Conservation (phyloP, 2,113 vertebrate species). For the Sebastes schlegelii region DNA sequence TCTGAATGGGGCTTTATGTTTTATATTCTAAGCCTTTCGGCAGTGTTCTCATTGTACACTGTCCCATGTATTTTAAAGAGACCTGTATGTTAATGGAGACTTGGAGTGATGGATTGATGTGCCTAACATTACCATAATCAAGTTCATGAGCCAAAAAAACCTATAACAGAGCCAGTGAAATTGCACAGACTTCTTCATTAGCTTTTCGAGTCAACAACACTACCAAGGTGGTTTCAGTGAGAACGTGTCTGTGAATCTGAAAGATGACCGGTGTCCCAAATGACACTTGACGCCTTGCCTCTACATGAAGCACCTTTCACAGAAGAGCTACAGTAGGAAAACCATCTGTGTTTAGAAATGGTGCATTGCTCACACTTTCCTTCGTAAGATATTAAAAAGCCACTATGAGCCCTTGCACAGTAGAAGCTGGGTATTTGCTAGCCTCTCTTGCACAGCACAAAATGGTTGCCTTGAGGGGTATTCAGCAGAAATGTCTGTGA, state of each 20-base stretch:
- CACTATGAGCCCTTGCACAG: constrained; percentile 11
- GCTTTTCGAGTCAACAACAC: constrained; percentile 18
- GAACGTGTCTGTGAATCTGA: constrained; percentile 27
- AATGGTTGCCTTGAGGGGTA: background rate
- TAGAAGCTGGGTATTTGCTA: constrained; percentile 7
- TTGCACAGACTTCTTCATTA: constrained; percentile 2
- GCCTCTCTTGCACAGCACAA: constrained; percentile 10
- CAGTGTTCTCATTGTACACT: background rate
- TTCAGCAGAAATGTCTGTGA: constrained; percentile 11
- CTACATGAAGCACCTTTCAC: constrained; percentile 32
- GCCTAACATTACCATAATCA: background rate
- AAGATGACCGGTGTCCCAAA: constrained; percentile 13
- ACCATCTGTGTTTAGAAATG: constrained; percentile 30
- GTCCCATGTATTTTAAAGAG: background rate
- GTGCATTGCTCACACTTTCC: background rate
- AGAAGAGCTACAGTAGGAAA: constrained; percentile 22
- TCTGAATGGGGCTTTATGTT: constrained; percentile 6
- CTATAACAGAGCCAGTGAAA: background rate
- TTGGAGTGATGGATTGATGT: background rate
- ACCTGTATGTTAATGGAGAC: background rate
- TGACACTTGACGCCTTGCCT: background rate
- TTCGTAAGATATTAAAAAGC: constrained; percentile 6
- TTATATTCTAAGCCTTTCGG: background rate
- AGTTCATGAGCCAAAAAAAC: background rate
- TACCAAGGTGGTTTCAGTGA: background rate